phyloP scores from a whole-genome alignment of 1,140 invertebrate genomes.

The Drosophila nigrodunni region DNA sequence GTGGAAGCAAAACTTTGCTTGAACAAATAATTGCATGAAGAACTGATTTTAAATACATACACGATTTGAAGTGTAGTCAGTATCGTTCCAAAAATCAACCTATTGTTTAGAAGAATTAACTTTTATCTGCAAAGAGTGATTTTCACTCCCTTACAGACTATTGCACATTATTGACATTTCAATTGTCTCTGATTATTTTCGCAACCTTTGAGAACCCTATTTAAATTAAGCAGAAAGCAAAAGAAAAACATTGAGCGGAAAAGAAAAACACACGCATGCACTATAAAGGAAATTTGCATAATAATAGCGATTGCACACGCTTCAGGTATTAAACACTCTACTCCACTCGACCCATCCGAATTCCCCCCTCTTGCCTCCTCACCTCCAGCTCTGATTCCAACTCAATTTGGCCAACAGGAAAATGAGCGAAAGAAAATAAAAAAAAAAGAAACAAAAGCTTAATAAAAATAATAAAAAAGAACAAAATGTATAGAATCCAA shows the following conservation, averaged over 20 bases:
- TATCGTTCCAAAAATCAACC: background rate
- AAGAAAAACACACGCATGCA: conserved; percentile 63
- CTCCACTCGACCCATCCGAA: conserved; percentile 27
- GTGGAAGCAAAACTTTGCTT: conserved; percentile 5
- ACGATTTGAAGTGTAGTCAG: background rate
- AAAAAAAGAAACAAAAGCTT: conserved; percentile 26
- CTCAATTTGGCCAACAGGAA: conserved; percentile 58
- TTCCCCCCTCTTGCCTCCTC: background rate
- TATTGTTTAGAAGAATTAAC: background rate
- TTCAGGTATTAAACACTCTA: conserved; percentile 75
- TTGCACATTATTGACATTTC: conserved; percentile 76
- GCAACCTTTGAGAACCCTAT: conserved; percentile 49
- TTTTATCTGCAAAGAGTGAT: background rate
- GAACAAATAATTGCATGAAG: conserved; percentile 4
- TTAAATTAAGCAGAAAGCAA: conserved; percentile 51
- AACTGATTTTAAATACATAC: conserved; percentile 14
- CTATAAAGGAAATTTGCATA: conserved; percentile 76
- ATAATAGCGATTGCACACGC: conserved; percentile 80
- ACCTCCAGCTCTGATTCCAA: conserved; percentile 24
- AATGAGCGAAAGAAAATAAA: conserved; percentile 38
- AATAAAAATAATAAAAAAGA: conserved; percentile 20
- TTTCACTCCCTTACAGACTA: conserved; percentile 38
- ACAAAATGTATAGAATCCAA: conserved; percentile 72
- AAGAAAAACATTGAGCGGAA: conserved; percentile 21
- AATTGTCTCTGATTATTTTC: conserved; percentile 71